Base-by-base conservation (phyloP, 1,140 invertebrate genomes). In the Radopholus similis region DNA sequence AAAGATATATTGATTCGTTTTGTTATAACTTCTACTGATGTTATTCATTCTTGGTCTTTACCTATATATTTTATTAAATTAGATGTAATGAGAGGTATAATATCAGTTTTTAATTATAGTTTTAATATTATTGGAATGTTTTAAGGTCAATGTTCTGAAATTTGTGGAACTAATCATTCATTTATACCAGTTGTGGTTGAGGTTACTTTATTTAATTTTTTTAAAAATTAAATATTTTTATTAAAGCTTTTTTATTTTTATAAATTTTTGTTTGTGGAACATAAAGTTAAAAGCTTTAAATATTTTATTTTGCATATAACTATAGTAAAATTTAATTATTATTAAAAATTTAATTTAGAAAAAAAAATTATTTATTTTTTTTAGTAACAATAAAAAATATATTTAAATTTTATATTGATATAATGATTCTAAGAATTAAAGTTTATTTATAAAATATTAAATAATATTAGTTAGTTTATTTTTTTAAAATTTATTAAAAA, bases 61-160 rank as follows among this genome's bases (percentile, higher is more conserved):
- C 87, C 88, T 8, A 76, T 84, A 0, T 77, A 88, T 83, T 87
- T 87, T 15, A 83, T 89, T 40, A 89, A 89, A 84, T 82, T 86
- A 67, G 88, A 89, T 84, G 87, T 87, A 37, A 84, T 86, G 5
- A 88, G 88, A 23, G 88, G 88, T 0, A 87, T 88, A 40, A 76
- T 89, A 82, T 89, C 89, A 83, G 86, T 89, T 87, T 79, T 85
- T 58, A 85, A 71, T 66, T 84, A 88, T 80, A 81, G 80, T 72
- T 80, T 86, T 78, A 87, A 85, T 70, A 84, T 86, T 44, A 77
- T 86, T 37, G 88, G 88, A 51, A 68, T 88, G 75, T 88, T 86
- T 82, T 89, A 83, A 84, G 88, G 88, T 0, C 88, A 90, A 86
- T 90, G 89, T 83, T 89, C 88, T 77, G 89, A 90, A 87, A 89